phyloP scores from a whole-genome alignment of 1,140 invertebrate species.

The Trichonephila clavipes region DNA sequence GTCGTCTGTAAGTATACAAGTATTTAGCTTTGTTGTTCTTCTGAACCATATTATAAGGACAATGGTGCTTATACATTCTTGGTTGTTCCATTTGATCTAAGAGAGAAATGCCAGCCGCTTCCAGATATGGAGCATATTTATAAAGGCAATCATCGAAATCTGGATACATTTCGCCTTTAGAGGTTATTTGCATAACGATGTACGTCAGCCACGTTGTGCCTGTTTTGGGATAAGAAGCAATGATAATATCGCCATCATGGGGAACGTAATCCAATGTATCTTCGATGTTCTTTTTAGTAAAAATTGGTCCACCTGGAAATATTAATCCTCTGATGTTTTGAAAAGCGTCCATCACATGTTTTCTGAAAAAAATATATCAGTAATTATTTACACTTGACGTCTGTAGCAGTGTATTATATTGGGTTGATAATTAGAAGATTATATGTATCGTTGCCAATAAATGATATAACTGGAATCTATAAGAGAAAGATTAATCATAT shows the following conservation, averaged over 20 bases:
- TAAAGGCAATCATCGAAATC: not conserved
- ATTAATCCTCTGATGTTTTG: constrained; percentile 1
- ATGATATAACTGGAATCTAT: too few species aligned
- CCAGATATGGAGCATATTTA: constrained; percentile 24
- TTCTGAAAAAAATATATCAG: not conserved
- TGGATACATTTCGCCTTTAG: constrained; percentile 32
- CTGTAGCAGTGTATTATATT: too few species aligned
- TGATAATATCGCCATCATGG: constrained; percentile 71
- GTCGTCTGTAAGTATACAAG: constrained; percentile 71
- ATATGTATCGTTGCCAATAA: too few species aligned
- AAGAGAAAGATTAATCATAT: too few species aligned
- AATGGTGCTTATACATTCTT: constrained; percentile 85
- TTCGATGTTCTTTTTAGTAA: not conserved
- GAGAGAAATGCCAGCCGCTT: not conserved
- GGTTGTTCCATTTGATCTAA: not conserved
- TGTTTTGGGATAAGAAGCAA: constrained; percentile 36
- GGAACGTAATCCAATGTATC: constrained; percentile 21
- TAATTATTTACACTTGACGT: not conserved
- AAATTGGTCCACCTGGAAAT: not conserved
- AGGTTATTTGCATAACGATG: constrained; percentile 51
- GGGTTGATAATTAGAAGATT: too few species aligned
- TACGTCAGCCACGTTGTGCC: constrained; percentile 70
- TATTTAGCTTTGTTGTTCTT: constrained; percentile 81
- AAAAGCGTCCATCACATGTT: not conserved
- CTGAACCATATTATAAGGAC: constrained; percentile 87